phyloP scores from a whole-genome alignment of 1,140 invertebrate species.

The Amyelois transitella region DNA sequence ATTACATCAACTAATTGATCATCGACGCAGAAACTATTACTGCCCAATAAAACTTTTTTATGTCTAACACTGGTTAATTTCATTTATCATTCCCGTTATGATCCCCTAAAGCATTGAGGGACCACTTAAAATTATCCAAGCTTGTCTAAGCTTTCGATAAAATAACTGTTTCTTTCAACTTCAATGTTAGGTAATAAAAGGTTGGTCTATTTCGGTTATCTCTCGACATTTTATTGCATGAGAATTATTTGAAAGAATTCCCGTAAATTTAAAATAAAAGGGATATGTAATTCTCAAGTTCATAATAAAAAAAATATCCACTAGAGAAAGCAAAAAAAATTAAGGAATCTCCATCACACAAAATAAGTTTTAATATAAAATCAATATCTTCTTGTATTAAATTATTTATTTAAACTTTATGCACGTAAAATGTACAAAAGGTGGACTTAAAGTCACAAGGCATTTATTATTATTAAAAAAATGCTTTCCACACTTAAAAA shows the following conservation, averaged over 20 bases:
- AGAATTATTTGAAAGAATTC: neutral
- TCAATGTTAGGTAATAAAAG: neutral
- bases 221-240: neutral
- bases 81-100: constrained; percentile 18
- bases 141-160: constrained; percentile 4
- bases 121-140: constrained; percentile 6
- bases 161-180: constrained; percentile 5
- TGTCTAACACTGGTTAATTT: constrained; percentile 11
- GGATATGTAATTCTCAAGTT: neutral
- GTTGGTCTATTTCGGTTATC: neutral
- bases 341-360: too few species aligned
- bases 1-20: constrained; percentile 22
- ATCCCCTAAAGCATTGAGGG: constrained; percentile 5
- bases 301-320: too few species aligned
- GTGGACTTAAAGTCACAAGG: too few species aligned
- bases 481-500: too few species aligned
- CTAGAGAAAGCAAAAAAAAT: too few species aligned
- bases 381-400: too few species aligned
- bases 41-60: constrained; percentile 19
- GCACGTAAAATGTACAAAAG: too few species aligned
- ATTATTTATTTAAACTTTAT: too few species aligned
- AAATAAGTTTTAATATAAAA: too few species aligned
- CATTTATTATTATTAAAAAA: too few species aligned
- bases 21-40: constrained; percentile 17
- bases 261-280: too few species aligned